These are phyloP conservation scores for Amblyornis subalaris DNA, from an alignment of 2,113 vertebrate genomes.

Conservation along the genomic window DNA sequence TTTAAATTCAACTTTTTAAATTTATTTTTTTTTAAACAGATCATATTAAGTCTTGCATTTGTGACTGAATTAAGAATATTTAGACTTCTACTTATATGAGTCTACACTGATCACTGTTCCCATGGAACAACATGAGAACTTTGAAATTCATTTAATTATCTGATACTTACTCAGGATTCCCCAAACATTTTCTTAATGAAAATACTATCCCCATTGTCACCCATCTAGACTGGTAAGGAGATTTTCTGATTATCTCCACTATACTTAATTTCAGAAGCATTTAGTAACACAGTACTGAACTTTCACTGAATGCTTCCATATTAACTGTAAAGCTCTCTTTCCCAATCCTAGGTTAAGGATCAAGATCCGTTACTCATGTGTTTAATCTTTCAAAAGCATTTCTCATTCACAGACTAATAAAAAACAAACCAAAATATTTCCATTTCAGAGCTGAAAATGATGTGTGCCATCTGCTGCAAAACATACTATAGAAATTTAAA, in stretches of 20 bases:
- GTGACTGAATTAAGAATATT: background rate
- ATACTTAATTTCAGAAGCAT: background rate
- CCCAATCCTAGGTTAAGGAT: background rate
- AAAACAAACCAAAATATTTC: background rate
- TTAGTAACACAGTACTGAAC: background rate
- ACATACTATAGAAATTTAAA: background rate
- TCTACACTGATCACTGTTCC: background rate
- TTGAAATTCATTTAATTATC: background rate
- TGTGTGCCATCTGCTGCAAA: background rate
- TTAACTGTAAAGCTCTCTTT: background rate
- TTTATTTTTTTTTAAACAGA: background rate
- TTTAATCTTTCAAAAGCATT: background rate
- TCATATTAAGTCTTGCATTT: background rate
- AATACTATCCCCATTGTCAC: background rate
- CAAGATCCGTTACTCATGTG: background rate
- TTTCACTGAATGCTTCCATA: background rate
- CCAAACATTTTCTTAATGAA: background rate
- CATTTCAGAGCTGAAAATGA: background rate
- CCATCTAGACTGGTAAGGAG: background rate
- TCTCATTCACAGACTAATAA: background rate
- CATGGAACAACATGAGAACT: background rate
- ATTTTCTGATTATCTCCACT: background rate
- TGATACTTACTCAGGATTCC: background rate
- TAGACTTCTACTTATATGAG: background rate
- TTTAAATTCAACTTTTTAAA: background rate